Evolutionary conservation across 2,797 vertebrate species (phyloP), one percentile per base, ranked within the genome.

Genomic region (Sparidentex hasta): DNA sequence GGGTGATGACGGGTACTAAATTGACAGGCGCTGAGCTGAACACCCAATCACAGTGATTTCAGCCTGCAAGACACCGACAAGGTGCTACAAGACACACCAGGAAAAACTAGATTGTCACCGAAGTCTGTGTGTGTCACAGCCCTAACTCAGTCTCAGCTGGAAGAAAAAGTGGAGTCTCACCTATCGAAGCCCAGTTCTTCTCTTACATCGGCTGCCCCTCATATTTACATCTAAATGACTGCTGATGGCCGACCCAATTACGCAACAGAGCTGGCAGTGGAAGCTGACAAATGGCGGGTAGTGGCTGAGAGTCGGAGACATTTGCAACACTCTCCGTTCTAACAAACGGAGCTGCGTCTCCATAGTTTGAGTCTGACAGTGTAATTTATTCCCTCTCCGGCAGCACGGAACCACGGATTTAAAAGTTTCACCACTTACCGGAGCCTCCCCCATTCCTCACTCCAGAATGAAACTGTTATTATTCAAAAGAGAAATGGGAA

Each of bases 401-500:
- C 82, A 68, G 89, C 85, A 83, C 18, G 56, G 76, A 93, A 89
- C 70, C 63, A 71, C 14, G 50, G 87, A 92, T 95, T 94, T 93
- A 77, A 90, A 94, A 92, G 82, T 94, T 93, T 93, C 81, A 87
- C 87, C 84, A 90, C 84, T 88, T 89, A 74, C 74, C 73, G 69
- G n/a, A 77, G 87, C 82, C 69, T 85, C 74, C 65, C 79, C 79
- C 80, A 83, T 93, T 93, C 93, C 85, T 93, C 90, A 88, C 80
- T 79, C 63, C 7, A 41, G 78, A 84, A 88, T 78, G 83, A 87
- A 92, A 88, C 73, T 61, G 86, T 81, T 89, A 88, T 93, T 93
- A 91, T 92, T 95, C 87, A 92, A 89, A 93, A 84, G 64, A 86
- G 82, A 82, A 90, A 91, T 89, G 70, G 80, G 88, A 91, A 90